Base-by-base conservation (phyloP, 37 sponge, comb jelly and placozoan species). In the Beroe forskalii region DNA sequence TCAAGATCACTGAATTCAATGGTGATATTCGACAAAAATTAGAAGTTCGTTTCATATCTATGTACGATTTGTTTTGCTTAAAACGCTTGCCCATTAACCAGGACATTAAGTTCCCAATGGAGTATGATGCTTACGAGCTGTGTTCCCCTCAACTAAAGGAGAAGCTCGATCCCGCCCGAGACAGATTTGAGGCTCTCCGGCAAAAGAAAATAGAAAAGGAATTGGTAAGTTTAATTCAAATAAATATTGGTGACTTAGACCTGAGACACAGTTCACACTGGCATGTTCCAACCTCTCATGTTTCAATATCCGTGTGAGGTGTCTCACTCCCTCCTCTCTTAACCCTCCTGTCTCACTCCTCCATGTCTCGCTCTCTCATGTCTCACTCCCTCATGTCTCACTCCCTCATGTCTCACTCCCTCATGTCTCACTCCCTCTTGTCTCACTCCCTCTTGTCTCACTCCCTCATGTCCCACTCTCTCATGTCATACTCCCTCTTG, bases 111-210 rank as follows among this genome's bases (percentile, higher is more conserved):
- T 97, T 94, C 67, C 90, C 93, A 12, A 72, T 94, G 90, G 89
- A 92, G 36, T 83, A 96, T 62, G 99, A 98, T 66, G 91, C 94
- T 89, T 95, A 90, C 41, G 95, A 95, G 38, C 91, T 98, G 64
- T 98, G 99, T 67, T 91, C 97, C 0, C 89, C 95, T 22, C 95
- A 94, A 62, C 93, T 98, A 44, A 93, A 98, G 91, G 80, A 95
- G 42, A 93, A 93, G 67, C 92, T 98, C 40, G 0, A 90, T 0
- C 94, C 95, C 0, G 92, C 64, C 36, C 64, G 99, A 48, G 60
- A 76, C 25, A 31, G 66, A 9, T 94, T 94, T 63, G 67, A 90
- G 64, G 64, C 22, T 1, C 44, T 90, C 8, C n/a, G 67, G 64
- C 40, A 62, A 40, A 90, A 90, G 61, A 90, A 90, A 66, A 90